Base-by-base conservation (phyloP, 2,888 invertebrate species). In the Xestobium rufovillosum region DNA sequence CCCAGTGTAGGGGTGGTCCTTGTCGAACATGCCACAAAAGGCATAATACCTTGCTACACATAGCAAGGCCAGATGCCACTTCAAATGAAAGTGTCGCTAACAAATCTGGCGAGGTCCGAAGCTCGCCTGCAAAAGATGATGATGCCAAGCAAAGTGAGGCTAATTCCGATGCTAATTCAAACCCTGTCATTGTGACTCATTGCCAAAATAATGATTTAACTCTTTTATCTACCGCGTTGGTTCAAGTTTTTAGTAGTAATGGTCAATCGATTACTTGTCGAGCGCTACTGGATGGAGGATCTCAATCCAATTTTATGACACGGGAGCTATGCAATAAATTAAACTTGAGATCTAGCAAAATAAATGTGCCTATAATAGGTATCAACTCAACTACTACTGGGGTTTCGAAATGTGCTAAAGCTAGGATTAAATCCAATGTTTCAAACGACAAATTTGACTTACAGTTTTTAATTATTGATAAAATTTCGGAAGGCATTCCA, bases 21-120 rank as follows among this genome's bases (percentile, higher is more conserved):
- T 44, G 44, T 26, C 13, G 11, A 23, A 37, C 27, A 26, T 42
- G 42, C 19, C 19, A 19, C 14, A 39, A 26, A 26, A 14, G 12
- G 4, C 39, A 44, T 34, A 42, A 40, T 17, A 28, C 40, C 1
- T 15, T 38, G 2, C 14, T 44, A 28, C 42, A 44, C 28, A 11
- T 36, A 3, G 25, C 31, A 30, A 12, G 6, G 6, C 23, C 23
- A 19, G n/a, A n/a, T n/a, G n/a, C n/a, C n/a, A n/a, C n/a, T n/a
- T n/a, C n/a, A n/a, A n/a, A n/a, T n/a, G n/a, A n/a, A n/a, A n/a
- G n/a, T n/a, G n/a, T n/a, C n/a, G n/a, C n/a, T n/a, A n/a, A n/a
- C n/a, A n/a, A n/a, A n/a, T n/a, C n/a, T n/a, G n/a, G n/a, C n/a
- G n/a, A n/a, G n/a, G n/a, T n/a, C n/a, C n/a, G n/a, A n/a, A n/a